Base-by-base conservation (phyloP, 1,140 invertebrate genomes). In the Papilio polyxenes region DNA sequence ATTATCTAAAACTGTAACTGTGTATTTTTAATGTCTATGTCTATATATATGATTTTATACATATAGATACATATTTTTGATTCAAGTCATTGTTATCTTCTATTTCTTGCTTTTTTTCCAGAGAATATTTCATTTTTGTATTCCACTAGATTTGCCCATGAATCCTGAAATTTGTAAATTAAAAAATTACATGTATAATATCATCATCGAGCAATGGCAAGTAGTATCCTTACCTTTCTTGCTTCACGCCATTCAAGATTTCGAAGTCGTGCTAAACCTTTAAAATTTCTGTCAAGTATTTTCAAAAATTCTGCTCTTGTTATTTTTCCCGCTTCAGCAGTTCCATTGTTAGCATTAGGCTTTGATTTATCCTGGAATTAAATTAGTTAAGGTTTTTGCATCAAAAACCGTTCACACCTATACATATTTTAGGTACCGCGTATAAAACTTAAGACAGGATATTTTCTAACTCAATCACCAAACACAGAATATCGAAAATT, bases 221-320 rank as follows among this genome's bases (percentile, higher is more conserved):
- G 37, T 44, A 23, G 81, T 13, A 83, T 11, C 4, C 72, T 77
- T 88, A 92, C 93, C 89, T 93, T 93, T 80, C 84, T 92, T 9
- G 93, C 90, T 90, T 93, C 92, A 37, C 93, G 86, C 92, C 92
- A 93, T 83, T 95, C 94, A 49, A 95, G 84, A 86, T 91, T 90
- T 23, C 94, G 89, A 11, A 95, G 89, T 69, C 93, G 89, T 82
- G 89, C 88, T 75, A 95, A 86, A 5, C 94, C 94, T 84, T 94
- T 94, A 6, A 95, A 83, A 88, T 95, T 95, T 74, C 94, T 89
- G 65, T 93, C 92, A 4, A 95, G 86, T 81, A 95, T 94, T 78
- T 88, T 90, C 56, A 94, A 87, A 81, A 95, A 94, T 82, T 94
- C 93, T 77, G 87, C 82, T 86, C 94, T 90, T 7, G 94, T 92